Evolutionary conservation across 2,888 invertebrate genomes (phyloP), one percentile per base, ranked within the genome.

Genomic region (Callosobruchus maculatus): DNA sequence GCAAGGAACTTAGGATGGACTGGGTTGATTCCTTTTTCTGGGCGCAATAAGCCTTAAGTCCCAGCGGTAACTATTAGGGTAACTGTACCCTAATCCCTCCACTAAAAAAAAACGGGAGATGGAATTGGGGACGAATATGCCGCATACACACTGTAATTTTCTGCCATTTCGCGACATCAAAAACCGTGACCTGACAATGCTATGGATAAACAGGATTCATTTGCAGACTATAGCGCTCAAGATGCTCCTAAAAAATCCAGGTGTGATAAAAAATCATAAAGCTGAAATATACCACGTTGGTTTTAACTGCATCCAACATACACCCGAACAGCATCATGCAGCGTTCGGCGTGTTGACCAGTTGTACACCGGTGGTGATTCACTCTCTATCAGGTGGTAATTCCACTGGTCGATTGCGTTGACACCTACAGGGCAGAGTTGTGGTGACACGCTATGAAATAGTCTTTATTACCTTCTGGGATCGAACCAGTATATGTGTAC

Each of bases 371-470:
- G 5, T 67, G 66, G 68, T 21, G 68, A 13, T 49, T 49, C 49
- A 49, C 49, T 49, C 49, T 49, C 7, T 13, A 49, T 49, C 49
- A 49, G 3, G 13, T 18, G 49, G 49, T 49, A 5, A 49, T 18
- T 31, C 73, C 20, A 76, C 79, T 80, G 80, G 77, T 76, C 81
- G 81, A 77, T 77, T 82, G 78, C 77, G 81, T 84, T 85, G 85
- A 85, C 86, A 86, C 86, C 85, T 86, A 86, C 86, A 84, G 86
- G 83, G 85, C 83, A 71, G 83, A 83, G 82, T 85, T 85, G 85
- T 85, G 86, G 85, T 86, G 86, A 86, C 86, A 86, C 80, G 85
- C 86, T 84, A 85, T 86, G 86, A 86, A 86, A 86, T 85, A 84
- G 85, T 83, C 85, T 86, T 86, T 86, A 86, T 86, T 85, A 84